Evolutionary conservation across 2,797 vertebrate genomes (phyloP).

Genomic region (Natrix natrix): DNA sequence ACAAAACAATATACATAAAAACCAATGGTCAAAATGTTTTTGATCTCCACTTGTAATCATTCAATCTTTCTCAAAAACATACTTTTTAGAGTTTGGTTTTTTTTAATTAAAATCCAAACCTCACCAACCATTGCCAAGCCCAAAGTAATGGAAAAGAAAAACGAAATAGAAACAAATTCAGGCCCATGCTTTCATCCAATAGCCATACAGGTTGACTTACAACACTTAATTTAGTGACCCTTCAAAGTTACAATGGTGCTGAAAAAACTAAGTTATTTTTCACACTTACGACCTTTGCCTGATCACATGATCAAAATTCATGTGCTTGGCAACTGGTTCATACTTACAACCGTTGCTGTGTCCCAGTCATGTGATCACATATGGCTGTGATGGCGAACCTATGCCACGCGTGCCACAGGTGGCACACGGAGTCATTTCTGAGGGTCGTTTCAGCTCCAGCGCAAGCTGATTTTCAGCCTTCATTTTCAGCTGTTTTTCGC

Average conservation of each 20-base stretch:
- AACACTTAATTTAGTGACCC: neutral
- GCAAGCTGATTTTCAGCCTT: too few relatives aligned
- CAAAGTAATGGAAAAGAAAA: neutral
- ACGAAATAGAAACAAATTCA: neutral
- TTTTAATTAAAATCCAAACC: neutral
- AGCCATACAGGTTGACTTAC: neutral
- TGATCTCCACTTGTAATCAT: neutral
- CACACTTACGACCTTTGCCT: neutral
- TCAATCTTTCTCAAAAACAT: neutral
- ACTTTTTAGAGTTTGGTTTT: neutral
- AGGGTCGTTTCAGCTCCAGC: too few relatives aligned
- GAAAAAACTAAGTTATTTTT: neutral
- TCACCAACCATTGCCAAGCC: neutral
- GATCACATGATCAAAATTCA: neutral
- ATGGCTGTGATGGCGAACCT: too few relatives aligned
- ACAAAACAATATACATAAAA: neutral
- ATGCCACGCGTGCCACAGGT: too few relatives aligned
- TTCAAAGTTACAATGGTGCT: neutral
- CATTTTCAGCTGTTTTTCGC: too few relatives aligned
- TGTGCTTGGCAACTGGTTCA: neutral
- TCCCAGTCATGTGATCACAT: neutral
- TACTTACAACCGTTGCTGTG: neutral
- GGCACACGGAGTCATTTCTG: too few relatives aligned
- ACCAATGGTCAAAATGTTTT: too few relatives aligned
- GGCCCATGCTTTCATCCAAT: neutral